Conservation (phyloP, 1,140 invertebrate species). For the Vanessa tameamea region DNA sequence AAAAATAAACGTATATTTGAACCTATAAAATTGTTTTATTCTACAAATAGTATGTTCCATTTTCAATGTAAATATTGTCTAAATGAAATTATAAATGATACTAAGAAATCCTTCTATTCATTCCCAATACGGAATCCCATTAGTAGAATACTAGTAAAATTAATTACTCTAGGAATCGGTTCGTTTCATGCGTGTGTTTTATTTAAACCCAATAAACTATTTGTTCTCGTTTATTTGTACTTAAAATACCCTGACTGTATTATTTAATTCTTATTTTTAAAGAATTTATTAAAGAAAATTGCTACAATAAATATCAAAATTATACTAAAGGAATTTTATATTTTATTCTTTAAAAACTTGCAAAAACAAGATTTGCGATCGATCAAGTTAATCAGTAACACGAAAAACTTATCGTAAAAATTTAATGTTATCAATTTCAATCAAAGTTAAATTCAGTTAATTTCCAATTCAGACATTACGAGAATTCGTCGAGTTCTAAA, state of each 20-base stretch:
- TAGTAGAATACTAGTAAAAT: slow-evolving; percentile 32
- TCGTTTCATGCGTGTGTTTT: slow-evolving; percentile 15
- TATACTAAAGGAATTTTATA: background rate
- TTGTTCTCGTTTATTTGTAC: slow-evolving; percentile 6
- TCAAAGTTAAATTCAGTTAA: background rate
- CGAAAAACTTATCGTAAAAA: too few relatives aligned
- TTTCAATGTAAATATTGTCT: slow-evolving; percentile 9
- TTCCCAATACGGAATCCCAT: slow-evolving; percentile 22
- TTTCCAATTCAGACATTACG: background rate
- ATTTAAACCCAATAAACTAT: slow-evolving; percentile 8
- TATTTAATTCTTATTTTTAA: background rate
- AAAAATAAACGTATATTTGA: too few relatives aligned
- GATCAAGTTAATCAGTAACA: too few relatives aligned
- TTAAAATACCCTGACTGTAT: background rate
- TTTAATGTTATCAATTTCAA: background rate
- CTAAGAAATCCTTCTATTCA: slow-evolving; percentile 32
- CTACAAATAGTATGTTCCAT: background rate
- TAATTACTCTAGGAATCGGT: slow-evolving; percentile 30
- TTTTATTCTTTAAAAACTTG: too few relatives aligned
- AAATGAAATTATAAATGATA: background rate
- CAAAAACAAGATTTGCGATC: too few relatives aligned
- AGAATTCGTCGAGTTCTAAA: background rate
- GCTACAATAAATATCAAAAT: background rate
- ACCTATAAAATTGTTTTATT: too few relatives aligned
- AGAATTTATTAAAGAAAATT: background rate